Evolutionary conservation across 1,140 invertebrate genomes (phyloP).

Genomic region (Melanaphis sacchari): DNA sequence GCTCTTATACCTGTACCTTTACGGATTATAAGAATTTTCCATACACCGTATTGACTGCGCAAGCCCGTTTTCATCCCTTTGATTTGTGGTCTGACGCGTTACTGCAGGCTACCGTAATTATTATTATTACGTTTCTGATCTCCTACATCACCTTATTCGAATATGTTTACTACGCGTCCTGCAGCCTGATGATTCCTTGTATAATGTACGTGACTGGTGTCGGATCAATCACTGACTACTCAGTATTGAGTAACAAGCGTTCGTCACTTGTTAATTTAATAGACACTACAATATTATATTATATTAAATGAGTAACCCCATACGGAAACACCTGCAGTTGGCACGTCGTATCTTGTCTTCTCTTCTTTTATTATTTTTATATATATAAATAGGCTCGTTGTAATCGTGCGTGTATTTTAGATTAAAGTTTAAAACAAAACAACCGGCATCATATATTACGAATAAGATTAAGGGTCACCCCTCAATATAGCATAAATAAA

Average conservation of each 20-base stretch:
- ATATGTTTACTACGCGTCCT: neutral
- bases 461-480: neutral
- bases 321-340: neutral
- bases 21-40: neutral
- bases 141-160: neutral
- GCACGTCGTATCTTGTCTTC: neutral
- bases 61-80: neutral
- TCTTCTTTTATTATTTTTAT: too few species aligned
- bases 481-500: neutral
- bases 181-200: neutral
- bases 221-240: neutral
- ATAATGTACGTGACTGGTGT: neutral
- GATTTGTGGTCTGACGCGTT: neutral
- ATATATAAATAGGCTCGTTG: neutral
- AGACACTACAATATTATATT: neutral
- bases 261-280: constrained; percentile 14
- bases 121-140: too few species aligned
- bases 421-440: neutral
- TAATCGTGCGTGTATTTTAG: neutral
- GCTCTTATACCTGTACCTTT: neutral
- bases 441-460: neutral
- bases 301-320: neutral
- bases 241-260: neutral
- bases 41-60: too few species aligned
- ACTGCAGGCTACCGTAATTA: neutral